These are phyloP conservation scores for Pollachius pollachius DNA, from an alignment of 2,113 vertebrate species.

Conservation along the genomic window DNA sequence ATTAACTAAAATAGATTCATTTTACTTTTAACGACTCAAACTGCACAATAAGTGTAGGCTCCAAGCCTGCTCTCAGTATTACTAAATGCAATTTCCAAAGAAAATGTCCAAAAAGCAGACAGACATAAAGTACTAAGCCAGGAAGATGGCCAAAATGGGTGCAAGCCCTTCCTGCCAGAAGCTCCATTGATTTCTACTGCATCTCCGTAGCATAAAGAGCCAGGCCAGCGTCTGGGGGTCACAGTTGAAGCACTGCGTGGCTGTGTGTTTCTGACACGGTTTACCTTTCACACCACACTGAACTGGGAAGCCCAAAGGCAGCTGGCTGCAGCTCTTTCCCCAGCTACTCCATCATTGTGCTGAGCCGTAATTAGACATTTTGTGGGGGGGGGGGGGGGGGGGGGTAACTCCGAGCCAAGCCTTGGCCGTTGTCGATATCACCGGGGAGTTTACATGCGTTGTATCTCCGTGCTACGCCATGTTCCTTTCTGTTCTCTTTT, in stretches of 20 bases:
- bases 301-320: slow-evolving; percentile 31
- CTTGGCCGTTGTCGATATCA: slow-evolving; percentile 32
- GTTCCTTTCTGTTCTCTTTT: no score
- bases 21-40: no score
- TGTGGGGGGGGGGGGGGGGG: no score
- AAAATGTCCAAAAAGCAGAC: background rate
- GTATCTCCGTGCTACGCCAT: no score
- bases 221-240: slow-evolving; percentile 35
- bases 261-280: slow-evolving; percentile 16
- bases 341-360: slow-evolving; percentile 48
- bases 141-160: slow-evolving; percentile 26
- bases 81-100: background rate
- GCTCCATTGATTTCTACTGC: slow-evolving; percentile 34
- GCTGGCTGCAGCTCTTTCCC: slow-evolving; percentile 41
- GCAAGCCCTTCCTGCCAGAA: slow-evolving; percentile 19
- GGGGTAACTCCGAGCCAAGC: slow-evolving; percentile 39
- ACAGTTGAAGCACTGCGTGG: slow-evolving; percentile 25
- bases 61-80: background rate
- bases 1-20: no score
- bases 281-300: slow-evolving; percentile 44
- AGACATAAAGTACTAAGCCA: background rate
- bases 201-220: slow-evolving; percentile 27
- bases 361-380: slow-evolving; percentile 49
- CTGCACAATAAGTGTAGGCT: no score
- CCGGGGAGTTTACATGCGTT: no score